A percentile compares a stretch with the other conserved stretches of the same genome.
phyloP scores from a whole-genome alignment of 2,797 vertebrate species.

The Pseudotriccus pelzelni region DNA sequence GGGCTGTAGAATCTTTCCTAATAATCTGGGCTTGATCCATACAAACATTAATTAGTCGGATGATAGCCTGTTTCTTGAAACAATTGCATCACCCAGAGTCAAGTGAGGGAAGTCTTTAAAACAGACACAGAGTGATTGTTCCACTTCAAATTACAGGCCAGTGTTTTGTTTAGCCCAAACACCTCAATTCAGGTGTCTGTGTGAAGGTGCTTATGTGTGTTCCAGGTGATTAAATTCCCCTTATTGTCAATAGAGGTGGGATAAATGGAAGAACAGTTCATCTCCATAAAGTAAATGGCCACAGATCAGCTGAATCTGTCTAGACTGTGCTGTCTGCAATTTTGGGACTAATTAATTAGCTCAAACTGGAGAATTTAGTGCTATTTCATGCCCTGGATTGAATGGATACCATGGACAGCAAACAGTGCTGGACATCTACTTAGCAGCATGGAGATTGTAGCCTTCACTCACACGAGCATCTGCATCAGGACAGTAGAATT shows the following conservation, averaged over 20 bases:
- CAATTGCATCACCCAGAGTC: neutral
- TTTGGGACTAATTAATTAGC: neutral
- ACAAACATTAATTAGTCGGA: neutral
- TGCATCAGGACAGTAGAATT: neutral
- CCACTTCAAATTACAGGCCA: neutral
- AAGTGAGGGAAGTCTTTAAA: neutral
- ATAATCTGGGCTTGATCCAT: neutral
- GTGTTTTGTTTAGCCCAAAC: neutral
- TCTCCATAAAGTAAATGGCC: neutral
- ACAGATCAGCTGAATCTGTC: neutral
- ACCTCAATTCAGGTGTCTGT: neutral
- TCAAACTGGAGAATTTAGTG: neutral
- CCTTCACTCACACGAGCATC: neutral
- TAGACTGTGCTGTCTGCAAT: neutral
- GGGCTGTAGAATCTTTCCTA: neutral
- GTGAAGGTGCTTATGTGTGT: neutral
- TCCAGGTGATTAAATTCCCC: neutral
- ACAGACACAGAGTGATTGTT: neutral
- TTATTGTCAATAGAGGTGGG: rapidly evolving
- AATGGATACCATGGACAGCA: neutral
- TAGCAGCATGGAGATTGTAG: neutral
- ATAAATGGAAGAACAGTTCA: neutral
- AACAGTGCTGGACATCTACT: rapidly evolving
- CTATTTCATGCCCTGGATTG: neutral
- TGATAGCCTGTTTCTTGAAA: neutral